These are phyloP conservation scores for Fratercula arctica DNA, from an alignment of 2,797 vertebrate genomes.

Conservation along the genomic window DNA sequence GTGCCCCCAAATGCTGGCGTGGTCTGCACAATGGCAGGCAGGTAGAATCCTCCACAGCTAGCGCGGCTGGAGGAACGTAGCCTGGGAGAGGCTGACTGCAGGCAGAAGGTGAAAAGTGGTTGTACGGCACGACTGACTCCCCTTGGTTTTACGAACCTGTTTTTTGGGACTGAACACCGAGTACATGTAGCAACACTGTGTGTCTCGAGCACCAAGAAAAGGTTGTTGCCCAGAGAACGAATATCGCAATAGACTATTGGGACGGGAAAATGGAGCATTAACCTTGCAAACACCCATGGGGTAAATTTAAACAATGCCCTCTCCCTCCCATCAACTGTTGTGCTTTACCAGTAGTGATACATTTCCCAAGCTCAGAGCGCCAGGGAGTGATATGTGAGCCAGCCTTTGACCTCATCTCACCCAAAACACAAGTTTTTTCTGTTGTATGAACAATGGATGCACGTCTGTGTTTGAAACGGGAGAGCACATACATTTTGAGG, in stretches of 20 bases:
- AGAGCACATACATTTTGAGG: not conserved
- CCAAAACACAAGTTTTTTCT: not conserved
- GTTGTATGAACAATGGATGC: accelerated
- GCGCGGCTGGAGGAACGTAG: accelerated
- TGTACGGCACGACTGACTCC: accelerated
- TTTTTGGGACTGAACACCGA: not conserved
- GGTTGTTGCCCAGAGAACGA: not conserved
- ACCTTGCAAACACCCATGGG: not conserved
- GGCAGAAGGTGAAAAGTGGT: not conserved
- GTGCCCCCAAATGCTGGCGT: accelerated
- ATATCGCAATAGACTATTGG: not conserved
- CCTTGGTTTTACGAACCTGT: not conserved
- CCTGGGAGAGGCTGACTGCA: not conserved
- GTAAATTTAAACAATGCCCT: not conserved
- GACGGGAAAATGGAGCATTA: not conserved
- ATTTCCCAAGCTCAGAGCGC: not conserved
- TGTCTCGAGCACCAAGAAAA: accelerated
- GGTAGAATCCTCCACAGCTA: not conserved
- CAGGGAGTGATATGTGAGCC: not conserved
- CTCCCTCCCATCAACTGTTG: not conserved
- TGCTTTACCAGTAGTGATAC: not conserved
- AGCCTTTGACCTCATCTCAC: not conserved
- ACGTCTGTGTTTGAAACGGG: not conserved
- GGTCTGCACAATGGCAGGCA: not conserved
- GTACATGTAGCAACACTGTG: accelerated